A percentile compares a stretch with the other conserved stretches of the same genome.
Conservation (phyloP, 2,888 invertebrate species). For the Asteroscopus sphinx region DNA sequence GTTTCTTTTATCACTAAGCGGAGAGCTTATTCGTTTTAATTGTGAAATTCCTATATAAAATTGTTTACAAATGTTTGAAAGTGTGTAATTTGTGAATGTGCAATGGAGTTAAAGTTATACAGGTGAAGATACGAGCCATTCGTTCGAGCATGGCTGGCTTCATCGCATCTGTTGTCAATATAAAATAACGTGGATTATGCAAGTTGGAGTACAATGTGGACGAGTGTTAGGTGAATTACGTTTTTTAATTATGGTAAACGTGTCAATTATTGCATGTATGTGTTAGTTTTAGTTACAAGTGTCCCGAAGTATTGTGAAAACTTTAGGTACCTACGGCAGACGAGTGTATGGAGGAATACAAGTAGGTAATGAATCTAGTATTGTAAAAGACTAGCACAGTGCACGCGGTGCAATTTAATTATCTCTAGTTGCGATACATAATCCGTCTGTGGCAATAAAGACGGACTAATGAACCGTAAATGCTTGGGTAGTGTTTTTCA, state of each 20-base stretch:
- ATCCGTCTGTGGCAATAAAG: slow-evolving; percentile 28
- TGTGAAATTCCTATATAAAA: slow-evolving; percentile 82
- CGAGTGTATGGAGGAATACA: slow-evolving; percentile 30
- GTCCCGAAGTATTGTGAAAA: slow-evolving; percentile 15
- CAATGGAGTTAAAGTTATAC: slow-evolving; percentile 69
- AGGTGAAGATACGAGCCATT: slow-evolving; percentile 68
- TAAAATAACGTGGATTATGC: slow-evolving; percentile 88
- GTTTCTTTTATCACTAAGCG: slow-evolving; percentile 74
- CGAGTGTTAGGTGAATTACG: slow-evolving; percentile 84
- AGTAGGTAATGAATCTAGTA: slow-evolving; percentile 35
- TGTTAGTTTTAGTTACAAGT: slow-evolving; percentile 55
- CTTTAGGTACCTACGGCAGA: slow-evolving; percentile 28
- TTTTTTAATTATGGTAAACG: slow-evolving; percentile 60
- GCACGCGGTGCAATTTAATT: slow-evolving; percentile 40
- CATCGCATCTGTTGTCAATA: slow-evolving; percentile 85
- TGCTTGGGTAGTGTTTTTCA: slow-evolving; percentile 20
- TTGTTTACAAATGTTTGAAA: slow-evolving; percentile 75
- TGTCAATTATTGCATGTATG: slow-evolving; percentile 53
- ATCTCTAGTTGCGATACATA: slow-evolving; percentile 36
- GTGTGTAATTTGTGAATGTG: slow-evolving; percentile 72
- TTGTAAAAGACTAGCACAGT: slow-evolving; percentile 34
- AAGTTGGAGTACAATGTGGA: slow-evolving; percentile 86
- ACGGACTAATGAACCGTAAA: slow-evolving; percentile 35
- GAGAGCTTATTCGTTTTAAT: slow-evolving; percentile 80
- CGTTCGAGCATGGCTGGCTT: slow-evolving; percentile 80